A percentile compares a stretch with the other conserved stretches of the same genome.
Evolutionary conservation across 2,888 invertebrate genomes (phyloP).

Genomic region (Tenthredo distinguenda): DNA sequence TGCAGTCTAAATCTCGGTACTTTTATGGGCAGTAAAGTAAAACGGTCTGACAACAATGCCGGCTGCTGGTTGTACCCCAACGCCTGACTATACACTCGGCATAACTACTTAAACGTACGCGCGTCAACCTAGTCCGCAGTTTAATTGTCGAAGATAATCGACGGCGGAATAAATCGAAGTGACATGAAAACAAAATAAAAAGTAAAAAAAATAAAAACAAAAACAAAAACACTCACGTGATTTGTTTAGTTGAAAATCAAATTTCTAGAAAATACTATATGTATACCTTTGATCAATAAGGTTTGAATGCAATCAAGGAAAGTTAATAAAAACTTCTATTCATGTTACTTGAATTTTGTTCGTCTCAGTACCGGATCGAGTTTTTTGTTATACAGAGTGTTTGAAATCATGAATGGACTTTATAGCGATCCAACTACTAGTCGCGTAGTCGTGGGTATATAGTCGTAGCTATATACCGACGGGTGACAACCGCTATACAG

Average conservation of each 20-base stretch:
- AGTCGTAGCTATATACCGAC: background rate
- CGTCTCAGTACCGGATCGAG: background rate
- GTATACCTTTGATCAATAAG: too few species aligned
- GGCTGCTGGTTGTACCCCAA: constrained; percentile 54
- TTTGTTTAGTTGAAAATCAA: too few species aligned
- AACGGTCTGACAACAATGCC: constrained; percentile 76
- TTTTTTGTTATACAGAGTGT: constrained; percentile 63
- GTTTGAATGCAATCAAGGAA: too few species aligned
- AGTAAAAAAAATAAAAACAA: background rate
- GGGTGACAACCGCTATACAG: constrained; percentile 56
- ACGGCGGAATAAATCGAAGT: background rate
- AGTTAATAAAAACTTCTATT: background rate
- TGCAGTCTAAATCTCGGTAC: constrained; percentile 77
- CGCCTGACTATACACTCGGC: constrained; percentile 39
- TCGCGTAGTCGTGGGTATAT: constrained; percentile 58
- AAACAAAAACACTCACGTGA: background rate
- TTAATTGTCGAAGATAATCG: background rate
- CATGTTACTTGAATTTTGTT: background rate
- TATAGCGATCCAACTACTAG: constrained; percentile 68
- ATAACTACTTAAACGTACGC: constrained; percentile 20
- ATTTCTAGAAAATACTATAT: too few species aligned
- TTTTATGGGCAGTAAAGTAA: constrained; percentile 78
- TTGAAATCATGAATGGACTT: constrained; percentile 72
- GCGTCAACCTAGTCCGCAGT: background rate
- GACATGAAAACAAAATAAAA: background rate